Conservation (phyloP, 2,797 vertebrate species). For the Cephalopachus bancanus region DNA sequence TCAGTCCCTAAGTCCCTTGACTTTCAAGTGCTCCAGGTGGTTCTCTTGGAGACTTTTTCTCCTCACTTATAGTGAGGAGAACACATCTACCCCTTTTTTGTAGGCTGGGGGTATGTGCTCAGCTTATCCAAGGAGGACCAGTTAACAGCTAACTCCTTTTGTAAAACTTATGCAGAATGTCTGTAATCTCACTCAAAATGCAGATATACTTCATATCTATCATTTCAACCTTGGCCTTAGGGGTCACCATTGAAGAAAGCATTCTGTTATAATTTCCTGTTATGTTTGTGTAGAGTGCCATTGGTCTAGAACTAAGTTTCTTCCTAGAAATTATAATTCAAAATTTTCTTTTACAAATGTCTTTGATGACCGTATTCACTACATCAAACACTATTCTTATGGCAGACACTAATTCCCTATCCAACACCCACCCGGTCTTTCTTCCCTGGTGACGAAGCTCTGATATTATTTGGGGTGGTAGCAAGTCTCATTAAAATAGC, state of each 20-base stretch:
- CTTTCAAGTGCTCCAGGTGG: fast-evolving
- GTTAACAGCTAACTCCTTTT: neutral
- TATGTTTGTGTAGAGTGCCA: neutral
- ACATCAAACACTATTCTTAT: neutral
- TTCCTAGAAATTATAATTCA: neutral
- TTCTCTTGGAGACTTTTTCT: neutral
- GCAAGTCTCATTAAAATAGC: neutral
- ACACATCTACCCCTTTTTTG: fast-evolving
- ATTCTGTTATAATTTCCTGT: neutral
- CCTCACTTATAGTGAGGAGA: neutral
- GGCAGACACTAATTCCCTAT: neutral
- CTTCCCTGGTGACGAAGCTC: neutral
- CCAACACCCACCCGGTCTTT: neutral
- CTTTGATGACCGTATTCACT: neutral
- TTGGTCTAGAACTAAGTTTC: neutral
- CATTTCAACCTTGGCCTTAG: neutral
- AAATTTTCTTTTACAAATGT: neutral
- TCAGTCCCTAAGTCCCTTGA: neutral
- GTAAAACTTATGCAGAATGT: neutral
- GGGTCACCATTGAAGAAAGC: neutral
- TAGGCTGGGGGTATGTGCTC: neutral
- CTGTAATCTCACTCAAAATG: neutral
- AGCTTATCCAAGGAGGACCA: neutral
- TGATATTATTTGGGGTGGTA: neutral
- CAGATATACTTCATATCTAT: neutral